phyloP scores from a whole-genome alignment of 2,888 invertebrate genomes.

The Parochlus steinenii region DNA sequence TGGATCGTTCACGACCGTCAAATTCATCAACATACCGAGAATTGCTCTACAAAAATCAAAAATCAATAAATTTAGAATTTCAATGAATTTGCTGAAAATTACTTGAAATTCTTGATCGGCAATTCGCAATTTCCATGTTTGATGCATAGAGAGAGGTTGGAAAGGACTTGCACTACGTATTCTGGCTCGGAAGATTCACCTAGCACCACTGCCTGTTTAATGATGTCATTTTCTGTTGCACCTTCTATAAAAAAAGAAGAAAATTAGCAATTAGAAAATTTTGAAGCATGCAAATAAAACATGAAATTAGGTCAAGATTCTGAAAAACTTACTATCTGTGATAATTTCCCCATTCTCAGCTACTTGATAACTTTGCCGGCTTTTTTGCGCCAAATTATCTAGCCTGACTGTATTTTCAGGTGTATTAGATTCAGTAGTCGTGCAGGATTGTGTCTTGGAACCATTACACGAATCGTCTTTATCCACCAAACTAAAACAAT shows the following conservation, averaged over 20 bases:
- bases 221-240: slow-evolving; percentile 31
- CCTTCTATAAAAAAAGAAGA: slow-evolving; percentile 18
- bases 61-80: not conserved
- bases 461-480: slow-evolving; percentile 28
- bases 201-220: slow-evolving; percentile 27
- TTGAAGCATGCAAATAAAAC: not conserved
- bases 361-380: slow-evolving; percentile 32
- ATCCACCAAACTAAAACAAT: slow-evolving; percentile 16
- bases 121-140: slow-evolving; percentile 34
- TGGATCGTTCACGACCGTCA: slow-evolving; percentile 36
- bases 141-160: slow-evolving; percentile 32
- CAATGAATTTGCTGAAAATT: slow-evolving; percentile 15
- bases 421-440: slow-evolving; percentile 34
- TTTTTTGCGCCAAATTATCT: slow-evolving; percentile 25
- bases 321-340: slow-evolving; percentile 34
- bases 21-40: slow-evolving; percentile 61
- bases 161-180: slow-evolving; percentile 27
- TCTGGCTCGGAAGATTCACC: slow-evolving; percentile 24
- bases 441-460: slow-evolving; percentile 31
- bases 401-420: slow-evolving; percentile 31
- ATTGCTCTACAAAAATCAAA: slow-evolving; percentile 39
- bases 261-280: not conserved
- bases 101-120: slow-evolving; percentile 35
- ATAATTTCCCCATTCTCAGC: slow-evolving; percentile 41
- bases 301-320: not conserved